Evolutionary conservation across 2,888 invertebrate genomes (phyloP).

Genomic region (Zygogramma bicolorata): DNA sequence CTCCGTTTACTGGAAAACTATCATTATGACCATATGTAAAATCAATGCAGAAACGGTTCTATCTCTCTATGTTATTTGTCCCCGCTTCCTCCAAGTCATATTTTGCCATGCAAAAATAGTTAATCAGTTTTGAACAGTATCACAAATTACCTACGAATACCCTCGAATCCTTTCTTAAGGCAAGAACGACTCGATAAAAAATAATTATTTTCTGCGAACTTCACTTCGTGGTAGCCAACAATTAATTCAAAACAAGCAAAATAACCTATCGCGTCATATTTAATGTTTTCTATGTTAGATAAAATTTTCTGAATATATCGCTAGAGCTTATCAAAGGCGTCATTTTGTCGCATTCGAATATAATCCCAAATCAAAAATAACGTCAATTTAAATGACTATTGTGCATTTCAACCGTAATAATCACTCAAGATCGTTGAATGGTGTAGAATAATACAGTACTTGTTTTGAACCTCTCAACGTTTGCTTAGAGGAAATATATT

Average conservation of each 20-base stretch:
- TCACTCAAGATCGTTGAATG: neutral
- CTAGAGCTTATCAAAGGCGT: slow-evolving; percentile 29
- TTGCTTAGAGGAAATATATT: no score
- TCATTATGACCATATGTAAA: no score
- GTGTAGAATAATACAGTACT: neutral
- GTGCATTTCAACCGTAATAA: neutral
- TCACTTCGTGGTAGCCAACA: neutral
- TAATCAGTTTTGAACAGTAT: neutral
- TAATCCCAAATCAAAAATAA: slow-evolving; percentile 20
- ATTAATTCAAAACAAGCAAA: slow-evolving; percentile 5
- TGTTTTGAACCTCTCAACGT: no score
- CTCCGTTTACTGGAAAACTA: no score
- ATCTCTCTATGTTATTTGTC: no score
- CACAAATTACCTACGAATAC: neutral
- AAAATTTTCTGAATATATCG: slow-evolving; percentile 32
- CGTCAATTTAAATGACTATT: slow-evolving; percentile 6
- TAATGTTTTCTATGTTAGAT: slow-evolving; percentile 21
- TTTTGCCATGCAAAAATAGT: neutral
- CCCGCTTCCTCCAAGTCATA: no score
- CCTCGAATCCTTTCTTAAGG: neutral
- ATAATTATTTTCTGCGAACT: neutral
- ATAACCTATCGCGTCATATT: slow-evolving; percentile 8
- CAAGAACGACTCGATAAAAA: neutral
- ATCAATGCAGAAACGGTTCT: no score
- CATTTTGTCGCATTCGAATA: slow-evolving; percentile 31